Conservation (phyloP, 1,140 invertebrate genomes). For the Tenebrio molitor region DNA sequence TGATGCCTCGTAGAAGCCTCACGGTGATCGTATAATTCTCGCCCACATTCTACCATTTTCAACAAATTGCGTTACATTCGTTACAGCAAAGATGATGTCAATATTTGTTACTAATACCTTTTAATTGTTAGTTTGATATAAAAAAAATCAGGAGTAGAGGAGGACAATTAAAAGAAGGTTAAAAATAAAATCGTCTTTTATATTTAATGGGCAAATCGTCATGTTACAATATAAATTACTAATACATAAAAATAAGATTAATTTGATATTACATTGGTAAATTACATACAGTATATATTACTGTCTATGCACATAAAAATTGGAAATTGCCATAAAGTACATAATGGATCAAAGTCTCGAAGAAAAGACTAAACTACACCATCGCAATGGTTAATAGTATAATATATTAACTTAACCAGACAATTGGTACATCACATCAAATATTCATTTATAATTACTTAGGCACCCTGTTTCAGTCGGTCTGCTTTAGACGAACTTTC, state of each 20-base stretch:
- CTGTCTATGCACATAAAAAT: constrained; percentile 22
- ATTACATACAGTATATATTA: constrained; percentile 17
- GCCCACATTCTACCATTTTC: no score
- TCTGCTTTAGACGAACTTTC: constrained; percentile 26
- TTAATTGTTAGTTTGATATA: no score
- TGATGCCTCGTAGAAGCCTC: no score
- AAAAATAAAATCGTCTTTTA: constrained; percentile 30
- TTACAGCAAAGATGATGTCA: no score
- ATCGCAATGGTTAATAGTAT: constrained; percentile 1
- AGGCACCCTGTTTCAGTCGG: constrained; percentile 58
- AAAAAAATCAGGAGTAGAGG: background rate
- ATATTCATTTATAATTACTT: constrained; percentile 45
- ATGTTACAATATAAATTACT: constrained; percentile 34
- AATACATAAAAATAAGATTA: constrained; percentile 36
- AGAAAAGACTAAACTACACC: constrained; percentile 25
- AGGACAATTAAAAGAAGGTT: background rate
- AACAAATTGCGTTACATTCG: no score
- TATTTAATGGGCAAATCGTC: constrained; percentile 15
- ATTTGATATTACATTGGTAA: constrained; percentile 12
- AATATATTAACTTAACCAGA: constrained; percentile 38
- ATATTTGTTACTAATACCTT: no score
- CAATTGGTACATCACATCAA: constrained; percentile 48
- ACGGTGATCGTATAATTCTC: no score
- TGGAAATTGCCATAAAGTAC: constrained; percentile 28
- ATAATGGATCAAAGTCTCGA: constrained; percentile 13